Evolutionary conservation across 2,113 vertebrate species (phyloP).

Genomic region (Triplophysa rosa): DNA sequence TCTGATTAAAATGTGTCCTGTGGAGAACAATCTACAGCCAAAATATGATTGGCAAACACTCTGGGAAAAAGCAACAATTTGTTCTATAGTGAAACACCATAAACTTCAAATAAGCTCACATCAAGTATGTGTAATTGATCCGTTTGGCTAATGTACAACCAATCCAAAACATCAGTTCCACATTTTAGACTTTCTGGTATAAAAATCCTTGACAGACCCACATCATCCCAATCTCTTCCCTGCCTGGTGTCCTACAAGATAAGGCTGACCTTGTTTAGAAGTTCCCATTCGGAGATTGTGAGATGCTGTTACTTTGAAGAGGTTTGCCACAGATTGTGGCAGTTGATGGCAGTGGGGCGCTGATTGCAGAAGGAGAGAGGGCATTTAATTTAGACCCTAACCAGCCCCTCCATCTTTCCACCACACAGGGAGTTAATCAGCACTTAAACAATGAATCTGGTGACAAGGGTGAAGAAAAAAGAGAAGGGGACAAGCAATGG

Average conservation of each 20-base stretch:
- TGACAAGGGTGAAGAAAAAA: constrained; percentile 41
- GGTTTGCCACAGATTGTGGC: constrained; percentile 13
- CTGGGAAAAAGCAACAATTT: not conserved
- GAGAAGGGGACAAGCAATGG: constrained; percentile 24
- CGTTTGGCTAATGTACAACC: not conserved
- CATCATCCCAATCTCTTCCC: not conserved
- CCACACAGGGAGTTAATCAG: constrained; percentile 59
- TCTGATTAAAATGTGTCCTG: not conserved
- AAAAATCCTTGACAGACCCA: not conserved
- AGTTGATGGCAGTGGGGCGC: constrained; percentile 23
- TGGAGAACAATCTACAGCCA: not conserved
- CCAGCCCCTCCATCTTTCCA: constrained; percentile 31
- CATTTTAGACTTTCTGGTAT: not conserved
- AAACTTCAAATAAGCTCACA: not conserved
- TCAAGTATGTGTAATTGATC: not conserved
- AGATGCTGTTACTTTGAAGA: constrained; percentile 21
- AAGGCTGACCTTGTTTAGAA: constrained; percentile 27
- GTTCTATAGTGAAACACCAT: not conserved
- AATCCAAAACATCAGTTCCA: too few species aligned
- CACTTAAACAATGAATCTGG: constrained; percentile 42
- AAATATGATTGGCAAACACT: not conserved
- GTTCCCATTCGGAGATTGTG: constrained; percentile 4
- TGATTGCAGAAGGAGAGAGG: constrained; percentile 44
- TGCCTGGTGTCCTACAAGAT: not conserved
- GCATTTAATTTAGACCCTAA: constrained; percentile 49